Evolutionary conservation across 2,113 vertebrate genomes (phyloP).

Genomic region (Alethe diademata): DNA sequence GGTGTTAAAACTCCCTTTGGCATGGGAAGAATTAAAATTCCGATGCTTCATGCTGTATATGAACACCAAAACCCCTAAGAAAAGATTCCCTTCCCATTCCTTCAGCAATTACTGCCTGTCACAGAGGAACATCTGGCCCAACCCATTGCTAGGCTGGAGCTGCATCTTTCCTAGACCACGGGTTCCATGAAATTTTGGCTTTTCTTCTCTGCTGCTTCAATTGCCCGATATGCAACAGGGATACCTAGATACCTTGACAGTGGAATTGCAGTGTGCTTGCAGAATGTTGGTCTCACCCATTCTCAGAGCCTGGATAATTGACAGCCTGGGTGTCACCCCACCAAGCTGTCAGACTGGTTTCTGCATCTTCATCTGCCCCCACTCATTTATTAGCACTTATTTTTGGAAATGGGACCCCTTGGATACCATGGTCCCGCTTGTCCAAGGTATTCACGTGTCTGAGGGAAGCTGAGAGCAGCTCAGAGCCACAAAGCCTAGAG

Average conservation of each 20-base stretch:
- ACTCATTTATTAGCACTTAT: neutral
- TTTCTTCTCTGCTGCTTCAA: neutral
- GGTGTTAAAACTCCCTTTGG: neutral
- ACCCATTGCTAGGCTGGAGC: neutral
- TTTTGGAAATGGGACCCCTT: neutral
- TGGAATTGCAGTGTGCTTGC: neutral
- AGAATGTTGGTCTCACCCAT: neutral
- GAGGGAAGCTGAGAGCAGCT: neutral
- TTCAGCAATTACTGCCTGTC: neutral
- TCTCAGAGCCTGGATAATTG: neutral
- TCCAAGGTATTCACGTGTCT: no score
- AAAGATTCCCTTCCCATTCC: neutral
- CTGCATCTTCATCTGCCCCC: fast-evolving
- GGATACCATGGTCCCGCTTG: fast-evolving
- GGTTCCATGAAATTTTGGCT: neutral
- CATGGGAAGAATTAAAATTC: neutral
- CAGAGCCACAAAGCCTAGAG: neutral
- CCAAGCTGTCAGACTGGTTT: neutral
- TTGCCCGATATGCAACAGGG: neutral
- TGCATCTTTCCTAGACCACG: fast-evolving
- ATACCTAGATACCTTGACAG: fast-evolving
- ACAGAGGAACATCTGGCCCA: neutral
- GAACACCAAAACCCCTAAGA: neutral
- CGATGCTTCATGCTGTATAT: fast-evolving
- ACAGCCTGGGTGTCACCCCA: neutral